phyloP scores from a whole-genome alignment of 1,140 invertebrate genomes.

The Brachionus manjavacas region DNA sequence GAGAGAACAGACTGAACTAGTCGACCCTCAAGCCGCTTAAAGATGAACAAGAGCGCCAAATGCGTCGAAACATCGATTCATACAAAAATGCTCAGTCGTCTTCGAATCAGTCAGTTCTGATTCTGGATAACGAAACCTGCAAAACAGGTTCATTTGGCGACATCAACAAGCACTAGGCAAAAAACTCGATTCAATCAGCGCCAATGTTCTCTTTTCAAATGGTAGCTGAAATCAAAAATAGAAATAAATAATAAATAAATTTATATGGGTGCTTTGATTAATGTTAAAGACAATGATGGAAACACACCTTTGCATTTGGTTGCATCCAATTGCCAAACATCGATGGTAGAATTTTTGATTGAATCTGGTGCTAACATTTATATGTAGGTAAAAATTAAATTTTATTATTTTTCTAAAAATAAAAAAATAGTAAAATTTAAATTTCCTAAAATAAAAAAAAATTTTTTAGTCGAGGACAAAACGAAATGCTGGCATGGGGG shows the following conservation, averaged over 20 bases:
- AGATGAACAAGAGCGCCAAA: too few relatives aligned
- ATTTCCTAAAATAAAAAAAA: slow-evolving; percentile 44
- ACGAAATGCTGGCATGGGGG: slow-evolving; percentile 63
- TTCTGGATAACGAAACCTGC: too few relatives aligned
- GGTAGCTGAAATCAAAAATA: neutral
- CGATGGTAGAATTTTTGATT: slow-evolving; percentile 28
- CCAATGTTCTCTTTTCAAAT: slow-evolving; percentile 62
- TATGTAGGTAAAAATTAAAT: slow-evolving; percentile 39
- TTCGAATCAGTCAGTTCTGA: too few relatives aligned
- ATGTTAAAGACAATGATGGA: neutral
- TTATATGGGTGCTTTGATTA: neutral
- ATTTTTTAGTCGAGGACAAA: slow-evolving; percentile 55
- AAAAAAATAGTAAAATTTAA: neutral
- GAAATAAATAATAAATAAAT: neutral
- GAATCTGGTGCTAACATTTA: slow-evolving; percentile 40
- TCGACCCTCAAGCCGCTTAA: too few relatives aligned
- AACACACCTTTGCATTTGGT: slow-evolving; percentile 37
- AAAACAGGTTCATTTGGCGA: too few relatives aligned
- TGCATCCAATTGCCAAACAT: slow-evolving; percentile 10
- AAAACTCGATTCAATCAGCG: too few relatives aligned
- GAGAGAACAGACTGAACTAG: too few relatives aligned
- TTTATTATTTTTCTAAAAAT: neutral
- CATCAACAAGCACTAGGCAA: too few relatives aligned
- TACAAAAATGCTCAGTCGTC: too few relatives aligned
- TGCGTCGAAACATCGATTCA: too few relatives aligned